Conservation (phyloP, 2,113 vertebrate species). For the Anarrhichthys ocellatus region DNA sequence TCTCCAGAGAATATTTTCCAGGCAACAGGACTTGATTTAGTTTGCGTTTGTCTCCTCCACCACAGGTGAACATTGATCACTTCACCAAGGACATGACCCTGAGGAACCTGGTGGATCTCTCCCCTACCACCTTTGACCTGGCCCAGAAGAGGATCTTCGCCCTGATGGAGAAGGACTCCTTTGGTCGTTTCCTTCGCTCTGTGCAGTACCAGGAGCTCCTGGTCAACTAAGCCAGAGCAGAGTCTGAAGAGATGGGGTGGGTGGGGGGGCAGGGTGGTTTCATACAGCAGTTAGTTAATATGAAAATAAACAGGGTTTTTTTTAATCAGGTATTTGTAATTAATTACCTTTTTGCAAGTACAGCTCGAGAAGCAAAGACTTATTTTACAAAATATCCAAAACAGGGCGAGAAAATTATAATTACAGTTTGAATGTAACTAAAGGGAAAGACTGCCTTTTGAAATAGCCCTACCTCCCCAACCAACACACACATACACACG, state of each 20-base stretch:
- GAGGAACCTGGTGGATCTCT: conserved; percentile 93
- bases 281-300: conserved; percentile 43
- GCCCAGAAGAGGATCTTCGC: conserved; percentile 93
- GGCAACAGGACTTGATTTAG: not conserved
- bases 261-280: conserved; percentile 32
- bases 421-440: not conserved
- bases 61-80: conserved; percentile 96
- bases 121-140: conserved; percentile 88
- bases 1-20: not conserved
- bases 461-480: conserved; percentile 30
- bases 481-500: not conserved
- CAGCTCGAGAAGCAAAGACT: conserved; percentile 7
- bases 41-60: not conserved
- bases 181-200: conserved; percentile 92
- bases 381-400: conserved; percentile 33
- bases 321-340: conserved; percentile 38
- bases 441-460: conserved; percentile 49
- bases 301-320: not conserved
- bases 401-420: not conserved
- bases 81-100: conserved; percentile 93
- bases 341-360: conserved; percentile 23
- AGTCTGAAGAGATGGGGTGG: conserved; percentile 8
- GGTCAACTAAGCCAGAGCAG: conserved; percentile 68
- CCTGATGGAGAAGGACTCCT: conserved; percentile 98
- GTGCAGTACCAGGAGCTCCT: conserved; percentile 90